These are phyloP conservation scores for Lepus oiostolus DNA, from an alignment of 2,797 vertebrate species.

Conservation along the genomic window DNA sequence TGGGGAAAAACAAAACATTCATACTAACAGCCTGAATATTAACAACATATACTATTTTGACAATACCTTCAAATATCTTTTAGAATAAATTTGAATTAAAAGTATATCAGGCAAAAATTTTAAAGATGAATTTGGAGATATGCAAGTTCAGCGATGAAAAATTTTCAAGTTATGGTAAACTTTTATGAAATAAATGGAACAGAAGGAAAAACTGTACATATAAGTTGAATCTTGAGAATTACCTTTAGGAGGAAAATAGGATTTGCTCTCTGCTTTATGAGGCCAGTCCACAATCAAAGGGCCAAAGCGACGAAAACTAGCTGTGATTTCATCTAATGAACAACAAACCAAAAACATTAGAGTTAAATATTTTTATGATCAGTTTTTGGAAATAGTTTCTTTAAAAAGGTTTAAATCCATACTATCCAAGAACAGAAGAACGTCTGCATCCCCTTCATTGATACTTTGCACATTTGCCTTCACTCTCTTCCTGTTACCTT, in stretches of 20 bases:
- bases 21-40: not conserved
- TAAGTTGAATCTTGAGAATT: conserved; percentile 71
- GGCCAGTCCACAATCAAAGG: conserved; percentile 99
- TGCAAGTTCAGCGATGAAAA: conserved; percentile 31
- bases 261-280: conserved; percentile 99
- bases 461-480: not conserved
- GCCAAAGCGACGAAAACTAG: conserved; percentile 99
- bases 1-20: conserved; percentile 24
- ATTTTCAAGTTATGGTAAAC: not conserved
- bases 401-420: not conserved
- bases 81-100: conserved; percentile 53
- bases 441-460: not conserved
- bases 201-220: not conserved
- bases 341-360: conserved; percentile 23
- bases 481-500: not conserved
- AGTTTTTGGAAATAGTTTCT: not conserved
- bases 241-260: conserved; percentile 99
- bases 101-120: conserved; percentile 56
- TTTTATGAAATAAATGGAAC: conserved; percentile 44
- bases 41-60: conserved; percentile 37
- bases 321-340: conserved; percentile 97
- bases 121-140: conserved; percentile 60
- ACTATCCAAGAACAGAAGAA: not conserved
- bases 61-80: conserved; percentile 55
- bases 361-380: conserved; percentile 12